Conservation (phyloP, 1,140 invertebrate species). For the Drosophila willistoni region DNA sequence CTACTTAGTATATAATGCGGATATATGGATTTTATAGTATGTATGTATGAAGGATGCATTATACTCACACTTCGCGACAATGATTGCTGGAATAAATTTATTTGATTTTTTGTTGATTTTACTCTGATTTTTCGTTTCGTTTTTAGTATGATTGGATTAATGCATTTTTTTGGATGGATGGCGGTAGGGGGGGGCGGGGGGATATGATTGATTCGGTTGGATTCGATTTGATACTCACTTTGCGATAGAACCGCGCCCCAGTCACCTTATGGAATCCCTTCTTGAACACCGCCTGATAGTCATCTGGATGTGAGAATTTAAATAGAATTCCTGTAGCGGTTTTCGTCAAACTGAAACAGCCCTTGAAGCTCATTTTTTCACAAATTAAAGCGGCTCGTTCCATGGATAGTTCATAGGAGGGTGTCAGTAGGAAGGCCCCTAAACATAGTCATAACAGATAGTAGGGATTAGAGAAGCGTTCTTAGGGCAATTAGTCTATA, state of each 20-base stretch:
- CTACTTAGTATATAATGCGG: neutral
- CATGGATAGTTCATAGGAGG: conserved; percentile 91
- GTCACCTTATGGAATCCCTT: conserved; percentile 94
- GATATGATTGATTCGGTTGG: neutral
- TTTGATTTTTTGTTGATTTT: conserved; percentile 56
- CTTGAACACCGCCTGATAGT: conserved; percentile 92
- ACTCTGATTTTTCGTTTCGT: conserved; percentile 12
- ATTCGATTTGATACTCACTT: conserved; percentile 84
- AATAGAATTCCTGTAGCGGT: conserved; percentile 94
- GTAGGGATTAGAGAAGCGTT: neutral
- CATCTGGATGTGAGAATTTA: conserved; percentile 92
- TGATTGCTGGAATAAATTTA: conserved; percentile 75
- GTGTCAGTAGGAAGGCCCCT: conserved; percentile 92
- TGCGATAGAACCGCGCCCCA: conserved; percentile 90
- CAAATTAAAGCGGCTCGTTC: conserved; percentile 93
- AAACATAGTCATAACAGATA: conserved; percentile 12
- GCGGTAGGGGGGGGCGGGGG: no score
- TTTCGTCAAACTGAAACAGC: conserved; percentile 92
- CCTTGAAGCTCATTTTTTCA: conserved; percentile 93
- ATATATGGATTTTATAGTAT: neutral
- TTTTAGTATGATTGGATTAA: neutral
- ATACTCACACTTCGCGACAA: conserved; percentile 77
- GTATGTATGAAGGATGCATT: conserved; percentile 20
- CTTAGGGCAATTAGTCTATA: neutral
- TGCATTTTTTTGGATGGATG: neutral